Evolutionary conservation across 2,113 vertebrate genomes (phyloP), one percentile per base, ranked within the genome.

Genomic region (Plectropomus leopardus): DNA sequence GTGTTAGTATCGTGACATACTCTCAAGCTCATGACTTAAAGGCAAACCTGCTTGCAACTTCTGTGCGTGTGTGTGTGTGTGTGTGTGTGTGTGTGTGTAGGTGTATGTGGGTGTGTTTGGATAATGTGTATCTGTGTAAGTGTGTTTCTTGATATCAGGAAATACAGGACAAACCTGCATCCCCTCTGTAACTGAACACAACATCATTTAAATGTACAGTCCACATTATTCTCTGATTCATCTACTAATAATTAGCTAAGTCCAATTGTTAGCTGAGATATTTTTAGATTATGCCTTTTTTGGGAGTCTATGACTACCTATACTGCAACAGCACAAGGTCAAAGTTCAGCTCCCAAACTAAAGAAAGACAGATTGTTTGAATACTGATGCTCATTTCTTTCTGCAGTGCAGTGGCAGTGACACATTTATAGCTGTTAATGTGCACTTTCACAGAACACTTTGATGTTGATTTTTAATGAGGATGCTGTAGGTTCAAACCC

Each of bases 1-100:
- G n/a, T 72, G 48, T 76, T 72, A n/a, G 42, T 80, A 72, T 26
- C 15, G 50, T 1, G 57, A 45, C 60, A 68, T 74, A 58, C 10
- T 54, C 63, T 50, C 23, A 59, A 5, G 26, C 30, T 51, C 40
- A 21, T 50, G 26, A 45, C 51, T 42, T 48, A 0, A 11, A 55
- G 4, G 26, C 21, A 48, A 36, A 42, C 19, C 28, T 13, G 32
- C 17, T 42, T 57, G 45, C 19, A 64, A 5, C 14, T n/a, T 2
- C 36, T 55, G 64, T 57, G 51, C 16, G 34, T 45, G 42, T 23
- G 26, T 44, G 28, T 72, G 69, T 58, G 36, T 4, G 19, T 16
- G 21, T 24, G 6, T 51, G 50, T 40, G 48, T 53, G 36, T 44
- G 57, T 45, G 40, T 71, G 68, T 17, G 59, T 44, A 14, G 21